phyloP scores from a whole-genome alignment of 1,140 invertebrate species.

The Zaprionus capensis region DNA sequence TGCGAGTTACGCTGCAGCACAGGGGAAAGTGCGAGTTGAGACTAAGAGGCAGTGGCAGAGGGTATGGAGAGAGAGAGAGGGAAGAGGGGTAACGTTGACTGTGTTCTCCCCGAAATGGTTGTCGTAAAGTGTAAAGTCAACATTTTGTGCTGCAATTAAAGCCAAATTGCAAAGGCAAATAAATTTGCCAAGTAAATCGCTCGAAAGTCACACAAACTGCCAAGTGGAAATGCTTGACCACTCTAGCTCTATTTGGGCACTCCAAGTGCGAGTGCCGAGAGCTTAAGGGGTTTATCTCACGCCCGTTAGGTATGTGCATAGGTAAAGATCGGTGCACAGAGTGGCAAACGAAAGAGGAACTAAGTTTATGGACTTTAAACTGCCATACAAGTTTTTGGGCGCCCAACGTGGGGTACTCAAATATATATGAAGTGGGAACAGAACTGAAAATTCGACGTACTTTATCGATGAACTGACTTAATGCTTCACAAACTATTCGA shows the following conservation, averaged over 20 bases:
- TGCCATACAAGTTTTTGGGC: not conserved
- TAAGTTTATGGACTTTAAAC: not conserved
- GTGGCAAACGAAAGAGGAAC: not conserved
- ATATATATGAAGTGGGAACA: not conserved
- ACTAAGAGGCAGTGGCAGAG: not conserved
- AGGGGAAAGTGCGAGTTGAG: not conserved
- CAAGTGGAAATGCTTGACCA: conserved; percentile 26
- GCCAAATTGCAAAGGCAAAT: conserved; percentile 57
- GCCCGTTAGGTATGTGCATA: not conserved
- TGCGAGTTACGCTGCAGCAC: conserved; percentile 1
- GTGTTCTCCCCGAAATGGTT: conserved; percentile 36
- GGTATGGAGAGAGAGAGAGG: not conserved
- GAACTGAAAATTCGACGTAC: not conserved
- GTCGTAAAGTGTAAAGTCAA: conserved; percentile 71
- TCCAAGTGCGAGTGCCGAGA: conserved; percentile 6
- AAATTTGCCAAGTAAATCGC: conserved; percentile 63
- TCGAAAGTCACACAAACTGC: conserved; percentile 44
- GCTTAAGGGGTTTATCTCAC: conserved; percentile 7
- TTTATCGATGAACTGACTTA: not conserved
- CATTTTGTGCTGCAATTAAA: conserved; percentile 76
- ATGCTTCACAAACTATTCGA: not conserved
- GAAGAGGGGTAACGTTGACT: not conserved
- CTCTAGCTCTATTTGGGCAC: not conserved
- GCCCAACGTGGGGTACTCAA: conserved; percentile 7
- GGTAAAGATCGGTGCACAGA: not conserved